These are phyloP conservation scores for Syngnathus acus DNA, from an alignment of 2,797 vertebrate species.

Conservation along the genomic window DNA sequence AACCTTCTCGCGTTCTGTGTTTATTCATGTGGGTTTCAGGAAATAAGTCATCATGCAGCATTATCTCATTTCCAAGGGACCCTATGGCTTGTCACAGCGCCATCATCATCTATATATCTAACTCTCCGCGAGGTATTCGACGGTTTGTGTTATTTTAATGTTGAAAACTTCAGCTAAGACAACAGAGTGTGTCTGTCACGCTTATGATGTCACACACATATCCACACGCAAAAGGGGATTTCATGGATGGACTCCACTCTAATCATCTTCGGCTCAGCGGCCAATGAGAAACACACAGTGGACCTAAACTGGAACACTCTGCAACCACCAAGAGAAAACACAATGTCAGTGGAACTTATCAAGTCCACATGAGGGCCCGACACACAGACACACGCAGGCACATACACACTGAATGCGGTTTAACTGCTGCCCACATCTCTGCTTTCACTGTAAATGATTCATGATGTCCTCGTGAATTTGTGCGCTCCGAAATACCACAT, in stretches of 20 bases:
- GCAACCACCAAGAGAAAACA: conserved; percentile 68
- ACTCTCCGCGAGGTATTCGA: conserved; percentile 34
- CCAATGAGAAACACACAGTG: conserved; percentile 59
- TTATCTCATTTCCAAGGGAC: conserved; percentile 53
- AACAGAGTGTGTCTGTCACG: conserved; percentile 28
- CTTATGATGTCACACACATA: conserved; percentile 44
- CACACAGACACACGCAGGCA: conserved; percentile 18
- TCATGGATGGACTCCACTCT: conserved; percentile 67
- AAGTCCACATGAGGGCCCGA: conserved; percentile 61
- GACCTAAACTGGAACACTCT: conserved; percentile 61
- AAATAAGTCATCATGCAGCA: conserved; percentile 57
- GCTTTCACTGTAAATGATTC: conserved; percentile 68
- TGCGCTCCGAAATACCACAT: conserved; percentile 42
- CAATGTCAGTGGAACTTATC: conserved; percentile 66
- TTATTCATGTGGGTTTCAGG: conserved; percentile 52
- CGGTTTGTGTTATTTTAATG: conserved; percentile 50
- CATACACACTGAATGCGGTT: conserved; percentile 37
- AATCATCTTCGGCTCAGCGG: conserved; percentile 64
- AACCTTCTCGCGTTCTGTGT: conserved; percentile 29
- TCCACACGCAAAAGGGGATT: conserved; percentile 57
- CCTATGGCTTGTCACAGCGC: conserved; percentile 22
- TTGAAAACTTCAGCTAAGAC: conserved; percentile 46
- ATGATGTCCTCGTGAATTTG: conserved; percentile 58
- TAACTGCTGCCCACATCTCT: conserved; percentile 58
- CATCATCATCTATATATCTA: conserved; percentile 32